These are phyloP conservation scores for Crocallis elinguaria DNA, from an alignment of 2,888 invertebrate genomes.

Conservation along the genomic window DNA sequence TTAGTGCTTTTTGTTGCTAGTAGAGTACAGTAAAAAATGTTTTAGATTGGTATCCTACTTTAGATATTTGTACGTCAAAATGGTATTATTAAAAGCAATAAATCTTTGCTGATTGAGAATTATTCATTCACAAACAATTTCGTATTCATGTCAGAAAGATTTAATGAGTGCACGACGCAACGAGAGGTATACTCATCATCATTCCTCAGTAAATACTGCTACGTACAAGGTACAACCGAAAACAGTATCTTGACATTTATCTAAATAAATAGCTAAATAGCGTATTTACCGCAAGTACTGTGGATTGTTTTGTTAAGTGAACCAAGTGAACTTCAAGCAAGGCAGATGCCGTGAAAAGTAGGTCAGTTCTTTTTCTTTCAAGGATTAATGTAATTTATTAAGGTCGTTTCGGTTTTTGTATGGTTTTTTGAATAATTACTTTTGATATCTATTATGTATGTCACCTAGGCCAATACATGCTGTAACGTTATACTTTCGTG, in stretches of 20 bases:
- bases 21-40: no score
- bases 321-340: constrained; percentile 12
- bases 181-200: constrained; percentile 41
- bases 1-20: no score
- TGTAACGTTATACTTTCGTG: no score
- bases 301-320: constrained; percentile 17
- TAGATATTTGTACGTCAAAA: background rate
- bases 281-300: constrained; percentile 49
- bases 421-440: no score
- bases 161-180: constrained; percentile 18
- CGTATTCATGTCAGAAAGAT: constrained; percentile 26
- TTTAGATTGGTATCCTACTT: no score
- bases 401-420: no score
- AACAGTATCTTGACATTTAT: constrained; percentile 58
- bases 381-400: no score
- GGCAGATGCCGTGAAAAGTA: constrained; percentile 19
- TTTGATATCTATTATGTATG: no score
- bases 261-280: constrained; percentile 44
- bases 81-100: background rate
- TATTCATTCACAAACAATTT: constrained; percentile 37
- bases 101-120: constrained; percentile 5
- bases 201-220: constrained; percentile 28
- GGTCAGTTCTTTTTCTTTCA: constrained; percentile 5
- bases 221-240: constrained; percentile 36
- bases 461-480: no score